Evolutionary conservation across 2,888 invertebrate genomes (phyloP).

Genomic region (Dicycla oo): DNA sequence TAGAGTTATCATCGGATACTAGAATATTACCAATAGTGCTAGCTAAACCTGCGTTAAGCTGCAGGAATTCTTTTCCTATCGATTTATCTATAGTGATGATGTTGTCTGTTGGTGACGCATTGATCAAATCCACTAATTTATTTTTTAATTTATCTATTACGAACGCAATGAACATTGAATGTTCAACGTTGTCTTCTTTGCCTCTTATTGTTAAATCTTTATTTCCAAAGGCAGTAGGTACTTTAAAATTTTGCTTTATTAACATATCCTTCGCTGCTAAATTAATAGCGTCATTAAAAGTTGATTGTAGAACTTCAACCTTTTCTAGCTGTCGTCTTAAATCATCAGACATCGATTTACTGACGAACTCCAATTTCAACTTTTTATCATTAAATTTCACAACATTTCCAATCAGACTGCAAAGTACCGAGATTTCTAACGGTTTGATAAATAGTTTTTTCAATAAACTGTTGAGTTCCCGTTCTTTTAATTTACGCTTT

Average conservation of each 20-base stretch:
- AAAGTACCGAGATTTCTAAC: conserved; percentile 11
- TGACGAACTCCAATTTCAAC: conserved; percentile 32
- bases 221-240: conserved; percentile 51
- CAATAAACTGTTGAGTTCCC: neutral
- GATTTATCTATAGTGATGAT: conserved; percentile 33
- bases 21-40: conserved; percentile 49
- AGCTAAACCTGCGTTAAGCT: conserved; percentile 35
- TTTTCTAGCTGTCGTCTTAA: conserved; percentile 20
- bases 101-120: neutral
- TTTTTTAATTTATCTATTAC: conserved; percentile 10
- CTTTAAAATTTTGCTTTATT: neutral
- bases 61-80: conserved; percentile 20
- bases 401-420: conserved; percentile 37
- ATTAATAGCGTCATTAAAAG: conserved; percentile 35
- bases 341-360: conserved; percentile 13
- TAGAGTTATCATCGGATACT: conserved; percentile 11
- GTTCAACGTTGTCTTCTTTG: conserved; percentile 13
- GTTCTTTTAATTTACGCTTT: conserved; percentile 1
- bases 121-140: conserved; percentile 8
- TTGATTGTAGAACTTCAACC: conserved; percentile 20
- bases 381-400: conserved; percentile 18
- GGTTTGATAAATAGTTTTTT: conserved; percentile 21
- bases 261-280: conserved; percentile 27
- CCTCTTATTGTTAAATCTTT: conserved; percentile 48
- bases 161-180: neutral